These are phyloP conservation scores for Cheumatopsyche charites DNA, from an alignment of 1,140 invertebrate genomes.

Conservation along the genomic window DNA sequence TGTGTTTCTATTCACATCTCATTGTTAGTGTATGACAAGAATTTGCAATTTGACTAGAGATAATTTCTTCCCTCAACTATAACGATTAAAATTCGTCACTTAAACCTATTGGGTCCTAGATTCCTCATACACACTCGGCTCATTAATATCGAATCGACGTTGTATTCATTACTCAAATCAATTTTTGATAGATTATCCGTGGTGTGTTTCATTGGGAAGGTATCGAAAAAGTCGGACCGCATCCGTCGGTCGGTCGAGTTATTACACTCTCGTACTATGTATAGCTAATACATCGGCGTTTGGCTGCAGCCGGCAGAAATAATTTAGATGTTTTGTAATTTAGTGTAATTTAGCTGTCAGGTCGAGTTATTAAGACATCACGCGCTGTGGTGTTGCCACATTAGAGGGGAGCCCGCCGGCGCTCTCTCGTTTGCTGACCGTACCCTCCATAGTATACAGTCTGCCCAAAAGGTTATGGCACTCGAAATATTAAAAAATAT, in stretches of 20 bases:
- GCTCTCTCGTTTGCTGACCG: conserved; percentile 22
- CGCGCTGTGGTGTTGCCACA: conserved; percentile 41
- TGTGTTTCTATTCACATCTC: no score
- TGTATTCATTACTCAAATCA: not conserved
- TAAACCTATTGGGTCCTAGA: no score
- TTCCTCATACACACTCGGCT: no score
- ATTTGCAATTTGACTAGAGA: no score
- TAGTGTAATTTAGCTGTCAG: conserved; percentile 51
- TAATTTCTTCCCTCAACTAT: no score
- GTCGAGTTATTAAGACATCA: conserved; percentile 51
- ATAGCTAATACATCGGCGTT: conserved; percentile 15
- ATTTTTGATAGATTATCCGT: not conserved
- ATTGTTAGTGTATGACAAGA: no score
- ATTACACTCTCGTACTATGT: not conserved
- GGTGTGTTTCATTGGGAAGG: no score
- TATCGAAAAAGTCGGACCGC: not conserved
- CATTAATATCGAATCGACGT: no score
- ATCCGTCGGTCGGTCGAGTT: not conserved
- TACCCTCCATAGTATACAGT: not conserved
- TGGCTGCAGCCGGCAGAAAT: conserved; percentile 44
- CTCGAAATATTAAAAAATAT: no score
- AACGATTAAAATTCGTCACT: no score
- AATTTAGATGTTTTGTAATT: conserved; percentile 51
- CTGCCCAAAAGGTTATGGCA: no score
- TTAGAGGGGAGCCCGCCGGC: conserved; percentile 15